Evolutionary conservation across 2,113 vertebrate species (phyloP).

Genomic region (Tauraco erythrolophus): DNA sequence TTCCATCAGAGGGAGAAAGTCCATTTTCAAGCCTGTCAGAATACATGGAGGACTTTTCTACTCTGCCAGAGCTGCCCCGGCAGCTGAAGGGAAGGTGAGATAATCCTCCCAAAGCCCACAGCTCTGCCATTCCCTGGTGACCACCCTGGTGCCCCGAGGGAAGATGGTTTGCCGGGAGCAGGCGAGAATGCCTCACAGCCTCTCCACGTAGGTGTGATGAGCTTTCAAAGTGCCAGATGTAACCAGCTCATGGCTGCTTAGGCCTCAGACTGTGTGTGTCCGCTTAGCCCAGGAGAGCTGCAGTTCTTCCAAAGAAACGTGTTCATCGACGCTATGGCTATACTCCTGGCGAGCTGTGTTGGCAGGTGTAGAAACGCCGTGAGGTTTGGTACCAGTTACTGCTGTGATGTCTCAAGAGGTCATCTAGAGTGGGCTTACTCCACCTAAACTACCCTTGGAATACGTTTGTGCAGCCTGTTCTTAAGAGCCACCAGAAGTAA

Average conservation of each 20-base stretch:
- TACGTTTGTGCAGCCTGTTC: background rate
- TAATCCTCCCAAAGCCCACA: background rate
- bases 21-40: background rate
- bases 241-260: background rate
- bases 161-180: background rate
- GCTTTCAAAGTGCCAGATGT: background rate
- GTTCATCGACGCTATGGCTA: background rate
- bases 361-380: background rate
- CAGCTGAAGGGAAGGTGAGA: background rate
- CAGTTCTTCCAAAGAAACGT: background rate
- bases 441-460: background rate
- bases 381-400: background rate
- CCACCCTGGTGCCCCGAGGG: accelerated
- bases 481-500: background rate
- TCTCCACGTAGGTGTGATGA: background rate
- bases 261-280: background rate
- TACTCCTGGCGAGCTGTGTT: background rate
- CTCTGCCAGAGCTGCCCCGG: background rate
- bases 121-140: background rate
- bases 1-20: background rate
- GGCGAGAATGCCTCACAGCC: background rate
- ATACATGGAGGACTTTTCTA: background rate
- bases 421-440: background rate
- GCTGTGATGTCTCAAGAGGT: background rate
- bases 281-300: background rate